Conservation (phyloP, 2,888 invertebrate species). For the Selenia dentaria region DNA sequence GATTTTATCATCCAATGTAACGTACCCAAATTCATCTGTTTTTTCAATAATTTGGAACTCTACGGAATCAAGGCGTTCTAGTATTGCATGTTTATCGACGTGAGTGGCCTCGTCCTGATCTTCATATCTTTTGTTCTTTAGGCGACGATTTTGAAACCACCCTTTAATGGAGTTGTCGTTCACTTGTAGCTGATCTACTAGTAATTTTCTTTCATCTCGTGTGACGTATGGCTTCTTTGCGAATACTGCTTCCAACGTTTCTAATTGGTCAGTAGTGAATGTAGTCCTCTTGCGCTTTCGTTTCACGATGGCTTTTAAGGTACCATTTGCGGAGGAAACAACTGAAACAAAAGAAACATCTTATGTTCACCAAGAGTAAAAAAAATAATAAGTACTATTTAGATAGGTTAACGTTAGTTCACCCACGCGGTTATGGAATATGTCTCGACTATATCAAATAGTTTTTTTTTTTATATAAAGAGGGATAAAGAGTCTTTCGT, state of each 20-base stretch:
- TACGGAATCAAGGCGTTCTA: conserved; percentile 43
- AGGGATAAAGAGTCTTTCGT: too few relatives aligned
- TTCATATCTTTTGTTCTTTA: conserved; percentile 85
- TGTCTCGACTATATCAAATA: too few relatives aligned
- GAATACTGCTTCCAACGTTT: conserved; percentile 89
- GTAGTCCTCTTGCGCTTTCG: conserved; percentile 88
- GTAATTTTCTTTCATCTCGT: conserved; percentile 87
- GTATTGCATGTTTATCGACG: conserved; percentile 16
- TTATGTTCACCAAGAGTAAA: too few relatives aligned
- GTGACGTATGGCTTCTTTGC: conserved; percentile 87
- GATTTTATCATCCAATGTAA: conserved; percentile 52
- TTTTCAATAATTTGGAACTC: conserved; percentile 51
- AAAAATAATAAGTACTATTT: too few relatives aligned
- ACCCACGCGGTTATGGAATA: too few relatives aligned
- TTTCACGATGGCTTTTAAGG: conserved; percentile 44
- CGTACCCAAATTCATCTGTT: conserved; percentile 53
- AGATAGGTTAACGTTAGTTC: too few relatives aligned
- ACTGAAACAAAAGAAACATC: conserved; percentile 36
- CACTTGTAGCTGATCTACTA: conserved; percentile 85
- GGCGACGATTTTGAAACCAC: conserved; percentile 91
- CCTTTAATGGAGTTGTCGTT: conserved; percentile 90
- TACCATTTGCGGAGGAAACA: conserved; percentile 32
- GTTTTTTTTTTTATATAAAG: too few relatives aligned
- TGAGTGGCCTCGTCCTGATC: conserved; percentile 17
- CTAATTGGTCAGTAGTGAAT: conserved; percentile 89